Conservation (phyloP, 1,140 invertebrate genomes). For the Lordiphosa stackelbergi region DNA sequence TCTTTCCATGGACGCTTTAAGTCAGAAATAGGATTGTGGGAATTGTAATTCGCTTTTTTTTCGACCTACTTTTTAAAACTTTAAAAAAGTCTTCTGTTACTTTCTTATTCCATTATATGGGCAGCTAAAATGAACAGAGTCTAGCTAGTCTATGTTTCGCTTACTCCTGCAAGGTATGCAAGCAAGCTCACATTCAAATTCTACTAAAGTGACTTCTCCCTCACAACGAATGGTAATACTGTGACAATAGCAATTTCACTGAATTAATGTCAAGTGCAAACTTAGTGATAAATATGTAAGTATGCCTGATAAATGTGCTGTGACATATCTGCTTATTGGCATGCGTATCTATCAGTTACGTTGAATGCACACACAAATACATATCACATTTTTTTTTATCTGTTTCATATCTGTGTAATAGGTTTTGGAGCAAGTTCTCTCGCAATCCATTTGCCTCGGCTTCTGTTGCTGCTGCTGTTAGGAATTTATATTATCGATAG, state of each 20-base stretch:
- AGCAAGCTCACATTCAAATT: too few species aligned
- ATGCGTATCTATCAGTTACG: slow-evolving; percentile 49
- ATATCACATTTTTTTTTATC: slow-evolving; percentile 6
- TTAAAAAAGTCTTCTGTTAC: too few species aligned
- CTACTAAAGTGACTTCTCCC: not conserved
- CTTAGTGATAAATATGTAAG: slow-evolving; percentile 17
- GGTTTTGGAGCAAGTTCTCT: slow-evolving; percentile 19
- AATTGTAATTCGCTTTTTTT: too few species aligned
- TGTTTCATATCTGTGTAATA: not conserved
- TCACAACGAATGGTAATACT: slow-evolving; percentile 29
- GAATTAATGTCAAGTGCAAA: slow-evolving; percentile 70
- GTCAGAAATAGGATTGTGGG: too few species aligned
- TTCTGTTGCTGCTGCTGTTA: slow-evolving; percentile 26
- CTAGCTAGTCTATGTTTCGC: too few species aligned
- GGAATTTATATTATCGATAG: slow-evolving; percentile 72
- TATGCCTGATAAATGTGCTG: slow-evolving; percentile 32
- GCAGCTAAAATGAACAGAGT: too few species aligned
- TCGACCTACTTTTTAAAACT: too few species aligned
- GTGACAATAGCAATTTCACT: slow-evolving; percentile 60
- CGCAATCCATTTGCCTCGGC: not conserved
- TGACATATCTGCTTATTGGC: slow-evolving; percentile 52
- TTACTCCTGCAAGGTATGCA: too few species aligned
- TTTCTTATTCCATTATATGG: too few species aligned
- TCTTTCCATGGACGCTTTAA: too few species aligned
- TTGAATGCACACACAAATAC: slow-evolving; percentile 37